A percentile compares a stretch with the other conserved stretches of the same genome.
Conservation (phyloP, 2,888 invertebrate genomes). For the Leptinotarsa juncta region DNA sequence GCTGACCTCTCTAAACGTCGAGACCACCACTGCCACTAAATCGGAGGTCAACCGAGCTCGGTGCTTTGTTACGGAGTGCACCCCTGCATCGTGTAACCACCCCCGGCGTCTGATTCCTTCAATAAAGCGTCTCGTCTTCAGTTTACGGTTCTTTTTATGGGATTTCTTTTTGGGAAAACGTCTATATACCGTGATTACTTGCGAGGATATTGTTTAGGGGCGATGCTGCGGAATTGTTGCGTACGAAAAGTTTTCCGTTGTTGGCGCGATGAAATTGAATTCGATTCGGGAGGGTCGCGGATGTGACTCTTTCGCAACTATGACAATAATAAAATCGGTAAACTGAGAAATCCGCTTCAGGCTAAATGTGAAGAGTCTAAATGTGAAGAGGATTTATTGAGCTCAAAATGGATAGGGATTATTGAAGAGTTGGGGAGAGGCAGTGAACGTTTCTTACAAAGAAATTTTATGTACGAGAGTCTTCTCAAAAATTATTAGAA, state of each 20-base stretch:
- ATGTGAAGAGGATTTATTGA: no score
- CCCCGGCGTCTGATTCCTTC: constrained; percentile 3
- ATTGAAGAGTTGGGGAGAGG: no score
- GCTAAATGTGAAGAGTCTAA: no score
- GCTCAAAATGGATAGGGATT: no score
- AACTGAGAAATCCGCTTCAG: no score
- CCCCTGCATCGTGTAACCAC: not conserved
- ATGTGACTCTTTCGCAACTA: no score
- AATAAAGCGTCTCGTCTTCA: constrained; percentile 15
- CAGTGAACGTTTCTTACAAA: no score
- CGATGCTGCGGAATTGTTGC: not conserved
- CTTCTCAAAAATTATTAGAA: no score
- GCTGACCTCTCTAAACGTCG: constrained; percentile 2
- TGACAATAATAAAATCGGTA: no score
- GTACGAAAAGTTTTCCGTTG: not conserved
- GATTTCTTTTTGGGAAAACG: constrained; percentile 9
- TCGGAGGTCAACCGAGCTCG: constrained; percentile 11
- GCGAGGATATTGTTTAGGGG: not conserved
- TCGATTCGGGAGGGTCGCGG: not conserved
- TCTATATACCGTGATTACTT: constrained; percentile 6
- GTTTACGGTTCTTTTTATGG: constrained; percentile 4
- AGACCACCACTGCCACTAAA: constrained; percentile 6
- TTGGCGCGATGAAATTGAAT: not conserved
- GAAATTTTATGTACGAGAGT: no score
- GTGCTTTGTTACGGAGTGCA: constrained; percentile 10